phyloP scores from a whole-genome alignment of 2,888 invertebrate genomes.

The Acleris sparsana region DNA sequence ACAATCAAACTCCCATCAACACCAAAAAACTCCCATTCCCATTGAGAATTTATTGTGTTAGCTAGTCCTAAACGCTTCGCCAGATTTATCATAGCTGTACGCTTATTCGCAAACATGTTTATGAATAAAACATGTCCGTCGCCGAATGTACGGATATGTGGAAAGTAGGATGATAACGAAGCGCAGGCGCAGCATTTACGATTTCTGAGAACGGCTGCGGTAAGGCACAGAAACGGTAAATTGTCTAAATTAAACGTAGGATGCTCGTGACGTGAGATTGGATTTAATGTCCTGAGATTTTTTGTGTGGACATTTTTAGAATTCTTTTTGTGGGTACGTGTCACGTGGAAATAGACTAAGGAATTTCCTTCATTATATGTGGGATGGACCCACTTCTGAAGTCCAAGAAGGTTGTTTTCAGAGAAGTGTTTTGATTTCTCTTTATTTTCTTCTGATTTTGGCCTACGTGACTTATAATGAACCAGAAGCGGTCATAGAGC shows the following conservation, averaged over 20 bases:
- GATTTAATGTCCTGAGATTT: constrained; percentile 42
- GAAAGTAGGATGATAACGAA: constrained; percentile 62
- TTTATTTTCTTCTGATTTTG: too few species aligned
- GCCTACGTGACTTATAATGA: too few species aligned
- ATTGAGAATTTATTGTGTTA: too few species aligned
- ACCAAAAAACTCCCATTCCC: too few species aligned
- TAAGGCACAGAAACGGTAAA: constrained; percentile 68
- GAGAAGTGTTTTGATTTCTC: too few species aligned
- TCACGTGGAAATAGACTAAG: too few species aligned
- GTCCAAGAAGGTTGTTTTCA: too few species aligned
- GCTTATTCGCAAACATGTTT: constrained; percentile 43
- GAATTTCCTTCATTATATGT: too few species aligned
- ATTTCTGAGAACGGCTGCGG: constrained; percentile 65
- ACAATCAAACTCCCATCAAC: too few species aligned
- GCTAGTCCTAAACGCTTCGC: constrained; percentile 1
- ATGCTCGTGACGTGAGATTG: constrained; percentile 53
- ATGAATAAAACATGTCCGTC: constrained; percentile 60
- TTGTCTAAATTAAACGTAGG: constrained; percentile 69
- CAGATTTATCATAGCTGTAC: constrained; percentile 34
- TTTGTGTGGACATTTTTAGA: constrained; percentile 25
- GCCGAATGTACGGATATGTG: constrained; percentile 51
- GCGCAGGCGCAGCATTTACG: constrained; percentile 62
- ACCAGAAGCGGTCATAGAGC: too few species aligned
- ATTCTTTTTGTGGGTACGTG: constrained; percentile 24
- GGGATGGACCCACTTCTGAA: too few species aligned